Percentiles rank a stretch among this genome's conserved stretches.
Evolutionary conservation across 2,113 vertebrate genomes (phyloP).

Genomic region (Lophura nycthemera): DNA sequence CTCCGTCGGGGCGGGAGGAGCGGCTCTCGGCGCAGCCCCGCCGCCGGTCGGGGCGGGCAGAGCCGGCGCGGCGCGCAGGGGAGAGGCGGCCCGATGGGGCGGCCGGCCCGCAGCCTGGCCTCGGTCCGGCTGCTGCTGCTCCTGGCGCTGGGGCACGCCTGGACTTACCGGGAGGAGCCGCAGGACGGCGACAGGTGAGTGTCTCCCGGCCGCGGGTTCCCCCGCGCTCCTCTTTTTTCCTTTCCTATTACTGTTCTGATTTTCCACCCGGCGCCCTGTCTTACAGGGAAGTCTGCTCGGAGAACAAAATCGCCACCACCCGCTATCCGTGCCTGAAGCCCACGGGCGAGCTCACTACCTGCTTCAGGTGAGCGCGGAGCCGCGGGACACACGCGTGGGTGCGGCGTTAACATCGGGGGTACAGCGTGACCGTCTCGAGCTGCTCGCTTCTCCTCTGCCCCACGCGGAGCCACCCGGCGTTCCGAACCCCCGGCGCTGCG

Average conservation of each 20-base stretch:
- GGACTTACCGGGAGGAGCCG: conserved; percentile 88
- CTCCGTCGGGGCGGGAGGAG: background rate
- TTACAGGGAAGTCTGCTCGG: conserved; percentile 88
- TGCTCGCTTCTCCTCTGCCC: background rate
- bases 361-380: conserved; percentile 86
- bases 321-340: conserved; percentile 91
- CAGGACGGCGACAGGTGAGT: conserved; percentile 85
- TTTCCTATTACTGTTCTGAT: too few relatives aligned
- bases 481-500: background rate
- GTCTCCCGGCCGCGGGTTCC: background rate
- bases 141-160: conserved; percentile 82
- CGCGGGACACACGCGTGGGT: background rate
- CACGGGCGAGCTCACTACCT: conserved; percentile 89
- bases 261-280: background rate
- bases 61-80: conserved; percentile 50
- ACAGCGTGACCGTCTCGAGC: background rate
- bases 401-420: background rate
- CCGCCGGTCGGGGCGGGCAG: conserved; percentile 33
- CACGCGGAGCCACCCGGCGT: fast-evolving
- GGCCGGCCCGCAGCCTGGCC: conserved; percentile 70
- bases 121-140: conserved; percentile 79
- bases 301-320: conserved; percentile 90
- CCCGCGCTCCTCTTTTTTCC: too few relatives aligned
- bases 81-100: conserved; percentile 63
- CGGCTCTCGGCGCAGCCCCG: background rate